Evolutionary conservation across 1,140 invertebrate genomes (phyloP).

Genomic region (Hyposmocoma kahamanoa): DNA sequence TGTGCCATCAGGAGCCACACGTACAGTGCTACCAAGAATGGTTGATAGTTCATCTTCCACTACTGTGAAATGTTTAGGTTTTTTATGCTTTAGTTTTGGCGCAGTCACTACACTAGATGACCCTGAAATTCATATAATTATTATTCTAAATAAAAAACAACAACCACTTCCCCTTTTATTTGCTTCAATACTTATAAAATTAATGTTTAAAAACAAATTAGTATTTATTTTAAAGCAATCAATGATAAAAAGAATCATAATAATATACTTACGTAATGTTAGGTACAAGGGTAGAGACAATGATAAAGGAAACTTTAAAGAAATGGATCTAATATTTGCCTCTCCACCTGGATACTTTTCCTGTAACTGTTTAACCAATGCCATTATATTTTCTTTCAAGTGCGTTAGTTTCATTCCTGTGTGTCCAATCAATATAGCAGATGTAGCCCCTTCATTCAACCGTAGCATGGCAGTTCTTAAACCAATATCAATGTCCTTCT

Average conservation of each 20-base stretch:
- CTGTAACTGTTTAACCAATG: slow-evolving; percentile 65
- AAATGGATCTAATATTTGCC: slow-evolving; percentile 76
- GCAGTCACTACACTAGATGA: slow-evolving; percentile 34
- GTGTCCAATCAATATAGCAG: slow-evolving; percentile 74
- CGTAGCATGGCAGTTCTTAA: slow-evolving; percentile 75
- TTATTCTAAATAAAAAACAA: not conserved
- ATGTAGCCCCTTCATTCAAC: slow-evolving; percentile 74
- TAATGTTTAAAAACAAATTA: too few relatives aligned
- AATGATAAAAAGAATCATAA: too few relatives aligned
- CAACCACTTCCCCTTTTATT: not conserved
- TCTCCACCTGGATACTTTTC: slow-evolving; percentile 78
- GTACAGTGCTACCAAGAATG: slow-evolving; percentile 55
- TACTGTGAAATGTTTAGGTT: slow-evolving; percentile 72
- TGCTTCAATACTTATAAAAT: not conserved
- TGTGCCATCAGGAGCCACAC: slow-evolving; percentile 74
- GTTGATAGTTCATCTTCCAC: slow-evolving; percentile 77
- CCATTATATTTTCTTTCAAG: slow-evolving; percentile 75
- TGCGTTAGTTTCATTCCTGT: slow-evolving; percentile 70
- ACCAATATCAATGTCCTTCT: slow-evolving; percentile 74
- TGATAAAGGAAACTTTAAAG: slow-evolving; percentile 74
- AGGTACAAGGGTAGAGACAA: slow-evolving; percentile 76
- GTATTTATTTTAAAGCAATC: too few relatives aligned
- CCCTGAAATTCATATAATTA: slow-evolving; percentile 27
- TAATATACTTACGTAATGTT: slow-evolving; percentile 76
- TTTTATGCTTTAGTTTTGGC: slow-evolving; percentile 49